These are phyloP conservation scores for Lepidurus arcticus DNA, from an alignment of 1,140 invertebrate genomes.

Conservation along the genomic window DNA sequence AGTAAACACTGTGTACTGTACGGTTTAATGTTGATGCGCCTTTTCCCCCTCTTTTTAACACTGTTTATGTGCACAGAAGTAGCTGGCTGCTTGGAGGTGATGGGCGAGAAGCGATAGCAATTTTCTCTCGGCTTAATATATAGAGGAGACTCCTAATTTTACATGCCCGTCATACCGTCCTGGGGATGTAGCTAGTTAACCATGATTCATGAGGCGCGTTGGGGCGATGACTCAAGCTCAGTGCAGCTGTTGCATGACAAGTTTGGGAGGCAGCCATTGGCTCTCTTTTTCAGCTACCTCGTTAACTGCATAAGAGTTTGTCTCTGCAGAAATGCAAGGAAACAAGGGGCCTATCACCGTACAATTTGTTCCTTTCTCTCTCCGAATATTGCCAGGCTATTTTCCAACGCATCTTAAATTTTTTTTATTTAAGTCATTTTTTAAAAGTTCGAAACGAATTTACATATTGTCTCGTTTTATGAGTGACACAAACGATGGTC, in stretches of 20 bases:
- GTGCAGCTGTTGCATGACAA: constrained; percentile 21
- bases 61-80: background rate
- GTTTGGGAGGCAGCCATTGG: background rate
- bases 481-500: background rate
- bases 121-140: constrained; percentile 17
- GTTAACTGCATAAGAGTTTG: background rate
- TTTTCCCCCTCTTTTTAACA: background rate
- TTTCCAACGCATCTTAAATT: too few species aligned
- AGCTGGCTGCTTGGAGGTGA: background rate
- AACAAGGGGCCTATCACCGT: background rate
- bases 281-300: background rate
- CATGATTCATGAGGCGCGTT: constrained; percentile 17
- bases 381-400: too few species aligned
- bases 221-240: constrained; percentile 13
- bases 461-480: background rate
- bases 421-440: too few species aligned
- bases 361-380: too few species aligned
- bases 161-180: constrained; percentile 17
- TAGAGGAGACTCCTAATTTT: constrained; percentile 8
- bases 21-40: background rate
- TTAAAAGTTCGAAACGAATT: too few species aligned
- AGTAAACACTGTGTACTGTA: background rate
- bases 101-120: constrained; percentile 18
- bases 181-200: constrained; percentile 14
- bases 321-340: background rate